phyloP scores from a whole-genome alignment of 2,888 invertebrate species.

The Hecatera dysodea region DNA sequence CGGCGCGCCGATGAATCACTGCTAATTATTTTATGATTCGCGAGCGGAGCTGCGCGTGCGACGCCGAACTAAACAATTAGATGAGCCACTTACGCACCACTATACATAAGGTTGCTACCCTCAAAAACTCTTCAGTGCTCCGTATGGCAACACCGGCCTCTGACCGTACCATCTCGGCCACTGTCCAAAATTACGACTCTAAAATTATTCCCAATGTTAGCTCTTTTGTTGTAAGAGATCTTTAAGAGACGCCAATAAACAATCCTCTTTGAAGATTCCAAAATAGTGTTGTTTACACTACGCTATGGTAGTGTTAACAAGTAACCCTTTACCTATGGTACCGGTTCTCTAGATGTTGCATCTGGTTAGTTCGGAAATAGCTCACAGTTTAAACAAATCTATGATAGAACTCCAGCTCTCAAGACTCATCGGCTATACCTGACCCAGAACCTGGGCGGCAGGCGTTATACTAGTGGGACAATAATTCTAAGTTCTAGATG shows the following conservation, averaged over 20 bases:
- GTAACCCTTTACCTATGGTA: slow-evolving; percentile 63
- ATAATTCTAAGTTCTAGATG: slow-evolving; percentile 23
- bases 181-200: slow-evolving; percentile 80
- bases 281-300: slow-evolving; percentile 85
- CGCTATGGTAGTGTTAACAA: slow-evolving; percentile 71
- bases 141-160: slow-evolving; percentile 71
- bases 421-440: slow-evolving; percentile 25
- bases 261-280: slow-evolving; percentile 84
- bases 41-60: slow-evolving; percentile 65
- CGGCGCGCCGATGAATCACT: slow-evolving; percentile 84
- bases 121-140: slow-evolving; percentile 46
- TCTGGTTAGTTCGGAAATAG: slow-evolving; percentile 53
- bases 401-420: slow-evolving; percentile 33
- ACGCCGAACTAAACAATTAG: slow-evolving; percentile 77
- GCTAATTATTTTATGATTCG: slow-evolving; percentile 87
- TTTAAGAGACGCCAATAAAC: slow-evolving; percentile 79
- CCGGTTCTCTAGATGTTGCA: slow-evolving; percentile 37
- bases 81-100: slow-evolving; percentile 62
- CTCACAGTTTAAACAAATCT: slow-evolving; percentile 44
- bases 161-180: slow-evolving; percentile 69
- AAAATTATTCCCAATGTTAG: slow-evolving; percentile 83
- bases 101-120: slow-evolving; percentile 45
- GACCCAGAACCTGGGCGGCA: slow-evolving; percentile 46
- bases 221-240: slow-evolving; percentile 82
- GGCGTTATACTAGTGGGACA: slow-evolving; percentile 20